Evolutionary conservation across 1,140 invertebrate species (phyloP).

Genomic region (Drosophila fuyamai): DNA sequence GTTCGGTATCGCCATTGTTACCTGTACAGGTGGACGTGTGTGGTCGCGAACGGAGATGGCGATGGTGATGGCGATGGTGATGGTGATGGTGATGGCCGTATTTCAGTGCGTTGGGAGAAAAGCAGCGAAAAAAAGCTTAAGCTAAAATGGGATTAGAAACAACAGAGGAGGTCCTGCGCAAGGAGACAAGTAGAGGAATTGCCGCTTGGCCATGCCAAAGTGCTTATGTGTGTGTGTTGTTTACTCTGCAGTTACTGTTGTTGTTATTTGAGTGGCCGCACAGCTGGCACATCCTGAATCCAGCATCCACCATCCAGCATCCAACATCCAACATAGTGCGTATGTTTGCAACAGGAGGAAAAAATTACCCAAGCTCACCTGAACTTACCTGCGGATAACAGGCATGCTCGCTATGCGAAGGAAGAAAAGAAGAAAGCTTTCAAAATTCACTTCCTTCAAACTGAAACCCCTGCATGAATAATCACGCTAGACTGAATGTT

Average conservation of each 20-base stretch:
- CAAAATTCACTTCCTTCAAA: neutral
- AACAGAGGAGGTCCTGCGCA: conserved; percentile 38
- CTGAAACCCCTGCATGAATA: neutral
- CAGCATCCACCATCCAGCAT: neutral
- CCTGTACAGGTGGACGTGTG: conserved; percentile 32
- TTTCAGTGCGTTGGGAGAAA: conserved; percentile 57
- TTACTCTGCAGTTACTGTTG: conserved; percentile 35
- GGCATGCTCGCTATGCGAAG: neutral
- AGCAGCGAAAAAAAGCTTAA: conserved; percentile 74
- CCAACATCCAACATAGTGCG: conserved; percentile 16
- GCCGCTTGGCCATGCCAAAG: conserved; percentile 44
- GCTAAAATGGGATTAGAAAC: conserved; percentile 79
- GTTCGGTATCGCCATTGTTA: conserved; percentile 11
- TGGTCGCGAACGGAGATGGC: conserved; percentile 7
- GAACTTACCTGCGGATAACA: neutral
- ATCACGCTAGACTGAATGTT: too few relatives aligned
- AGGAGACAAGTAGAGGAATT: conserved; percentile 18
- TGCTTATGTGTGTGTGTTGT: conserved; percentile 42
- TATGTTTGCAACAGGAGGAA: conserved; percentile 34
- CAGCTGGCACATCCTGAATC: conserved; percentile 57
- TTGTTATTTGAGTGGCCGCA: conserved; percentile 70
- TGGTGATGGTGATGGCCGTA: too few relatives aligned
- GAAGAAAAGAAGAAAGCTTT: fast-evolving
- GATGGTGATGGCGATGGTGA: neutral
- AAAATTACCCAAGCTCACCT: conserved; percentile 25